Conservation (phyloP, 2,888 invertebrate genomes). For the Meloe dianella region DNA sequence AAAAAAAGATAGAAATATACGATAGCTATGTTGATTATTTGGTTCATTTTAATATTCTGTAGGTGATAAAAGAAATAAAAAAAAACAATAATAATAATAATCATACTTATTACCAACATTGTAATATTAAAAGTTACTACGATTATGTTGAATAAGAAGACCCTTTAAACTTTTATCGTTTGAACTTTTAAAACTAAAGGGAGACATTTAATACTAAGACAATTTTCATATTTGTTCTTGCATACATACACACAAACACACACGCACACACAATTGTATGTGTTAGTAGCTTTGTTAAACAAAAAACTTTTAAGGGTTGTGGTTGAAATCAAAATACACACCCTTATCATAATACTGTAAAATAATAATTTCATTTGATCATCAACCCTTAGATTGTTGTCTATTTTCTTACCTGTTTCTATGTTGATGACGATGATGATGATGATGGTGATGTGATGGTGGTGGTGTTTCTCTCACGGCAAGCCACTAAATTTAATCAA, state of each 20-base stretch:
- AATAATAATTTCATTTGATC: neutral
- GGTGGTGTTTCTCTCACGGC: constrained; percentile 39
- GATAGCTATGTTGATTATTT: neutral
- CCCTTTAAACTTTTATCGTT: constrained; percentile 10
- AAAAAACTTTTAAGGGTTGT: neutral
- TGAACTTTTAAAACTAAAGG: neutral
- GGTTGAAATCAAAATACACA: neutral
- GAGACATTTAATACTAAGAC: constrained; percentile 2
- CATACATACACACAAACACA: too few relatives aligned
- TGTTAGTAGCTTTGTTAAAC: too few relatives aligned
- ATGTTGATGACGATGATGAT: neutral
- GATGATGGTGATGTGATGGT: constrained; percentile 6
- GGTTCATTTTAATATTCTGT: neutral
- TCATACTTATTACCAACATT: constrained; percentile 5
- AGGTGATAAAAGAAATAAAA: constrained; percentile 5
- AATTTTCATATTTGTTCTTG: neutral
- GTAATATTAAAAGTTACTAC: constrained; percentile 7
- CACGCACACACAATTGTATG: too few relatives aligned
- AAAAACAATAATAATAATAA: too few relatives aligned
- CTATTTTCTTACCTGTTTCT: neutral
- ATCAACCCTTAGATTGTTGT: constrained; percentile 1
- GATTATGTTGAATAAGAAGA: neutral
- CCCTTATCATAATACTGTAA: neutral
- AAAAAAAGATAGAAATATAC: too few relatives aligned
- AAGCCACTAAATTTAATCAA: constrained; percentile 47